Evolutionary conservation across 1,140 invertebrate species (phyloP), one percentile per base, ranked within the genome.

Genomic region (Leptinotarsa texana): DNA sequence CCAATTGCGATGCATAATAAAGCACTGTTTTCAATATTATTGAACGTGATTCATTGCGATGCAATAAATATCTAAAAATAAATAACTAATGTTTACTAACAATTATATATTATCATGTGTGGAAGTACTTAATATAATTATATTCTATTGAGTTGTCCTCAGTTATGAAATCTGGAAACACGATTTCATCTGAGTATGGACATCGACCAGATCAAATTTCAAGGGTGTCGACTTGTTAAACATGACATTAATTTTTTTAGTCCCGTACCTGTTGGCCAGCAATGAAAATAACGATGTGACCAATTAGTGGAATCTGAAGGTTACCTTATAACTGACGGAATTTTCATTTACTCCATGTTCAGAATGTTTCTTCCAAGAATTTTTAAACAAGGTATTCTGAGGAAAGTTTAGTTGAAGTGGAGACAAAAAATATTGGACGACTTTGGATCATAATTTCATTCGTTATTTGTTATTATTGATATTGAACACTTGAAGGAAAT

Each of bases 171-270:
- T 42, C n/a, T 57, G n/a, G 15, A 57, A 57, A n/a, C 51, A 57
- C n/a, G 51, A 15, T 57, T 57, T 57, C 51, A 57, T 57, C 51
- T 57, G 15, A 17, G 51, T 15, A 57, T 57, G 51, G 51, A 57
- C 51, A 57, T 57, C 51, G 51, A 57, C n/a, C 51, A 57, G 51
- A 57, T 57, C 51, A 57, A 57, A 57, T 17, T 57, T 57, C 51
- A 57, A 57, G 51, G 51, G 51, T 57, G 51, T 18, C 51, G n/a
- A 57, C 15, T 57, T 57, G 51, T 15, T 57, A 57, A 57, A 18
- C 13, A 18, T 18, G 17, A 6, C n/a, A 57, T 57, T 17, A 17
- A 13, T 57, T 57, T 57, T 57, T 15, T 57, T 3, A 17, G n/a
- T 5, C 51, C 17, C 13, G 15, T n/a, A 57, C 51, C 51, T 57